Evolutionary conservation across 1,140 invertebrate species (phyloP), one percentile per base, ranked within the genome.

Genomic region (Helicoverpa zea): DNA sequence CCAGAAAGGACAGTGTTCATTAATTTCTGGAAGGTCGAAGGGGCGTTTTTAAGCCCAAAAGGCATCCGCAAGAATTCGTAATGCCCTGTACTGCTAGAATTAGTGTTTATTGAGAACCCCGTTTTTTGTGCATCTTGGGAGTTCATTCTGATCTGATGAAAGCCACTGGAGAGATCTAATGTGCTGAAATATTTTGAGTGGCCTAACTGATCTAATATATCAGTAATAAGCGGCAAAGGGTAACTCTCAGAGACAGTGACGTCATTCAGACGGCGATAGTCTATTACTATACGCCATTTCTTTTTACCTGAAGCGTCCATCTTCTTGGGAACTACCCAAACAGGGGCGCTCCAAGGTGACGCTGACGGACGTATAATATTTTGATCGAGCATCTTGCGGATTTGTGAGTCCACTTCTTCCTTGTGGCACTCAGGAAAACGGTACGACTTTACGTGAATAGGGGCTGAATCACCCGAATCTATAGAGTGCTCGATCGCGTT

Each of bases 391-490:
- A 49, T 49, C 47, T 49, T 49, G 47, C 47, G 47, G 47, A 49
- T 49, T 49, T 49, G 47, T 11, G 5, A 63, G 30, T 81, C 70
- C 2, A 86, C 83, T 83, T 87, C 86, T 12, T 82, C 59, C 51
- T 84, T 84, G 58, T 84, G 81, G 12, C 61, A 66, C n/a, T 84
- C 80, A 12, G 83, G 81, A 16, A 83, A 86, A 14, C 85, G 63
- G 68, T 86, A 86, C 0, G 83, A 76, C 72, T 86, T 86, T 4
- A 58, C 74, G 51, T 86, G 58, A 58, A 86, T 83, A 23, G 85
- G 85, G n/a, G 13, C 10, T 29, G 13, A 10, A 12, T 59, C 56
- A 12, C 56, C n/a, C n/a, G 56, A n/a, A n/a, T 59, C n/a, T 59
- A 59, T 59, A 23, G 13, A 23, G 23, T 59, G 56, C n/a, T 59